phyloP scores from a whole-genome alignment of 2,888 invertebrate species.

The Rhorus exstirpatorius region DNA sequence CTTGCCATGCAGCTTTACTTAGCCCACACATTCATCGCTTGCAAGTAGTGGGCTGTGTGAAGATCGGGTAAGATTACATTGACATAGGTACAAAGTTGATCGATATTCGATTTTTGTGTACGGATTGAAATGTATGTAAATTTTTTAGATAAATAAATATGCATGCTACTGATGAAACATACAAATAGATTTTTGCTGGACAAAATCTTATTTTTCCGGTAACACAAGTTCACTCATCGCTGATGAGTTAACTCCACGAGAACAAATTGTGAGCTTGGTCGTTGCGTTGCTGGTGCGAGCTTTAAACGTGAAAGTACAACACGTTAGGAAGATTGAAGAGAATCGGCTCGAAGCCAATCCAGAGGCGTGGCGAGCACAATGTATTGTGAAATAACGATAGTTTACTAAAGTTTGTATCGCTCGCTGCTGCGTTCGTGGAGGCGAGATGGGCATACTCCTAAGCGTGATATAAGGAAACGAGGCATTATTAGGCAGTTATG shows the following conservation, averaged over 20 bases:
- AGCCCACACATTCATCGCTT: neutral
- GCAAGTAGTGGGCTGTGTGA: conserved; percentile 1
- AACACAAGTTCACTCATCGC: conserved; percentile 6
- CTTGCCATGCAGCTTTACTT: neutral
- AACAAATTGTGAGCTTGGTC: neutral
- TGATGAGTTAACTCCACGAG: conserved; percentile 1
- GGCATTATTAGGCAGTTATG: conserved; percentile 83
- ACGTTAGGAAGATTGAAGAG: conserved; percentile 52
- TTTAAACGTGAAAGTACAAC: conserved; percentile 4
- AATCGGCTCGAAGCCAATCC: conserved; percentile 54
- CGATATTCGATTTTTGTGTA: neutral
- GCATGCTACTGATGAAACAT: neutral
- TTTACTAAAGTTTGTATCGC: conserved; percentile 63
- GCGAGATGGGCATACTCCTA: conserved; percentile 49
- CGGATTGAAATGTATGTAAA: neutral
- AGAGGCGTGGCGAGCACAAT: conserved; percentile 53
- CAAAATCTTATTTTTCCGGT: conserved; percentile 6
- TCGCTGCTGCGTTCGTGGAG: conserved; percentile 9
- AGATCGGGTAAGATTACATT: neutral
- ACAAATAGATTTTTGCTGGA: neutral
- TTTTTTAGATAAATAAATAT: neutral
- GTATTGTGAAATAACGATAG: conserved; percentile 68
- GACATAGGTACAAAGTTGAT: neutral
- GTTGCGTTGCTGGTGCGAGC: neutral
- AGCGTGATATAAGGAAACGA: conserved; percentile 82